These are phyloP conservation scores for Atlantisia rogersi DNA, from an alignment of 2,113 vertebrate genomes.

Conservation along the genomic window DNA sequence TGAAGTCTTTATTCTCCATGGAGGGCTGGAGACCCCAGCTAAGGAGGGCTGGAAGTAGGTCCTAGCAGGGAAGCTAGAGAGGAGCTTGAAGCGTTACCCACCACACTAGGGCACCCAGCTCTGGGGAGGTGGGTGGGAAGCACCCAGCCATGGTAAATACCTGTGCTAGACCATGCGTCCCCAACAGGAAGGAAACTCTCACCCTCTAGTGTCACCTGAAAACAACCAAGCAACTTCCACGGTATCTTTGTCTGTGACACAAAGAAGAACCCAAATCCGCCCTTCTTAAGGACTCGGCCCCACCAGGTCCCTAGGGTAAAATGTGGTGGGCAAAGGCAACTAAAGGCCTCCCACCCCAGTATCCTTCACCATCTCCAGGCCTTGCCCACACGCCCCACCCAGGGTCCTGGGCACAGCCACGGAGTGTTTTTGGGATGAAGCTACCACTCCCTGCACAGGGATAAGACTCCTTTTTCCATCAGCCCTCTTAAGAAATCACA, in stretches of 20 bases:
- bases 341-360: background rate
- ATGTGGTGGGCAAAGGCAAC: background rate
- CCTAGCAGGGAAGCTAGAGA: background rate
- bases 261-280: background rate
- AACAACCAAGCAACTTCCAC: background rate
- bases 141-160: background rate
- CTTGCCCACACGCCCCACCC: background rate
- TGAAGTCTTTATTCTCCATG: background rate
- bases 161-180: background rate
- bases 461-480: background rate
- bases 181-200: background rate
- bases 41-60: background rate
- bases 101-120: background rate
- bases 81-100: background rate
- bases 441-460: accelerated
- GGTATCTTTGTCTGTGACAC: background rate
- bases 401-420: background rate
- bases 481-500: background rate
- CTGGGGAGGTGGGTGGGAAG: background rate
- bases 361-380: background rate
- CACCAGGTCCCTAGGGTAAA: background rate
- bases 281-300: background rate
- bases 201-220: background rate
- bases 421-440: background rate
- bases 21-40: background rate